Base-by-base conservation (phyloP, 1,140 invertebrate genomes). In the Monomorium pharaonis region DNA sequence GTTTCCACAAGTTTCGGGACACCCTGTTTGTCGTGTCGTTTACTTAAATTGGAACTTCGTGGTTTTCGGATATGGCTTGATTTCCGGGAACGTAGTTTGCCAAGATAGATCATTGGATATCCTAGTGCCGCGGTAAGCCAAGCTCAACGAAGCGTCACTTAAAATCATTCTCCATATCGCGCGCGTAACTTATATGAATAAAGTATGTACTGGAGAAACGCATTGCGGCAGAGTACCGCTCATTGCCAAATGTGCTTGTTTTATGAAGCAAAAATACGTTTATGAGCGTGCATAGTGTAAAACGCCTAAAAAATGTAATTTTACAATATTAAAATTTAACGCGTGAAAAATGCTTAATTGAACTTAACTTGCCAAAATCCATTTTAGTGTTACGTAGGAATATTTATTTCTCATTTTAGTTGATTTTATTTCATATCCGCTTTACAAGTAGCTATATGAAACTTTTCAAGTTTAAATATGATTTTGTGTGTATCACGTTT, bases 141-240 rank as follows among this genome's bases (percentile, higher is more conserved):
- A 70, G 76, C 60, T 85, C 70, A 37, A 62, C 60, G 74, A 51
- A 47, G 70, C 72, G 21, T 76, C 4, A 27, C 18, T 87, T 88
- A 63, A 67, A 63, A 74, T 67, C 69, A 60, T 33, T 60, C 44
- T 12, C 78, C 33, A 83, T 49, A 30, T 81, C 74, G 44, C 37
- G 42, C 63, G 88, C 90, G 92, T 94, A 92, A 94, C 93, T 94
- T 92, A 93, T 91, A 90, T 90, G 84, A 76, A 42, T 69, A 78
- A 88, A 89, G 76, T 90, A 90, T 92, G 81, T 88, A 51, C 33
- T 24, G 87, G 74, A 67, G 81, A 91, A n/a, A 93, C 92, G 93
- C 93, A 94, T 88, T 93, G 93, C 93, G 92, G 91, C 91, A 91
- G 80, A 89, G 74, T 90, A 80, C 81, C 70, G 85, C 54, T 89